These are phyloP conservation scores for Sclerurus mexicanus DNA, from an alignment of 2,113 vertebrate species.

Conservation along the genomic window DNA sequence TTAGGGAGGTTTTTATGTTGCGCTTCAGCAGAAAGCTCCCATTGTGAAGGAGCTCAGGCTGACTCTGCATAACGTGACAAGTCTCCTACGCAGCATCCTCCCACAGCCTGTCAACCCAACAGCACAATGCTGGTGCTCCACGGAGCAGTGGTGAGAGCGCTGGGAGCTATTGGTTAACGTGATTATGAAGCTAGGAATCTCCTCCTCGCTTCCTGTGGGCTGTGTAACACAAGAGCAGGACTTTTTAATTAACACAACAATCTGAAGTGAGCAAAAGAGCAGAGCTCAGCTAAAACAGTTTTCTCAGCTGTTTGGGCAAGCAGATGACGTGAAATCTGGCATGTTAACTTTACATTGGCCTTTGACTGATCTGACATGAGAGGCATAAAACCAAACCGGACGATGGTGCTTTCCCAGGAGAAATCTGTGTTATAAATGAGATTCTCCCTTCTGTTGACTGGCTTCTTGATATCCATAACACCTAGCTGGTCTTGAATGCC, in stretches of 20 bases:
- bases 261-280: not conserved
- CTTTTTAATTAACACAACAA: conserved; percentile 38
- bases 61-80: not conserved
- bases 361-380: conserved; percentile 27
- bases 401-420: not conserved
- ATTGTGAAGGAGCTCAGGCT: conserved; percentile 10
- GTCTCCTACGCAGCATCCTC: conserved; percentile 42
- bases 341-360: not conserved
- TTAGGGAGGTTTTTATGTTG: not conserved
- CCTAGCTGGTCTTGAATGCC: not conserved
- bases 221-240: not conserved
- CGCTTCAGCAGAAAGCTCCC: not conserved
- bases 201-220: conserved; percentile 43
- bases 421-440: not conserved
- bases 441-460: not conserved
- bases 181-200: not conserved
- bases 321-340: conserved; percentile 2
- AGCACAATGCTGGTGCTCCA: not conserved
- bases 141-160: not conserved
- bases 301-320: not conserved
- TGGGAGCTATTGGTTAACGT: conserved; percentile 24
- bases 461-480: not conserved
- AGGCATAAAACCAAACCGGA: conserved; percentile 39
- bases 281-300: conserved; percentile 36
- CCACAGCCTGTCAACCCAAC: not conserved